Conservation (phyloP, 2,888 invertebrate genomes). For the Auanema sp. region DNA sequence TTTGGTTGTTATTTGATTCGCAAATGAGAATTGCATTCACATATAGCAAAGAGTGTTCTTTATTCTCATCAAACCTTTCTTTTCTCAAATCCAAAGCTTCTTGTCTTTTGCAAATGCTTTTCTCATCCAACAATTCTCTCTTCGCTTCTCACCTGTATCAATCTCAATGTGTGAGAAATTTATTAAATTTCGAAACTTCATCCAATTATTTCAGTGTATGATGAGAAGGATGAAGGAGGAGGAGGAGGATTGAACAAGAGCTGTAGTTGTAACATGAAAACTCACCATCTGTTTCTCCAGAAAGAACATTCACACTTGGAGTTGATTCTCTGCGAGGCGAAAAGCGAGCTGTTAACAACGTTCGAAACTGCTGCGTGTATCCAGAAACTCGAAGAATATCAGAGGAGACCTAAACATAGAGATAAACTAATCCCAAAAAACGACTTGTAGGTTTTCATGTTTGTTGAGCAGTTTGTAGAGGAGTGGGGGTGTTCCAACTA, state of each 20-base stretch:
- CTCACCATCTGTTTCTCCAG: constrained; percentile 26
- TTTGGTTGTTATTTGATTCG: no score
- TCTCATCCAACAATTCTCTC: background rate
- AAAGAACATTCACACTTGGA: constrained; percentile 32
- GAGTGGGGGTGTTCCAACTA: no score
- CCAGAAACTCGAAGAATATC: constrained; percentile 62
- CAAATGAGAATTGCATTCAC: no score
- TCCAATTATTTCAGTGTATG: constrained; percentile 3
- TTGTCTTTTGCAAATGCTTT: background rate
- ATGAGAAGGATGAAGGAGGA: background rate
- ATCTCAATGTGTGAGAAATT: background rate
- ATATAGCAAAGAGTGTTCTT: no score
- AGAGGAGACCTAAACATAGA: constrained; percentile 54
- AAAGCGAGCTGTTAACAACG: constrained; percentile 49
- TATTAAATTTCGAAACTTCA: background rate
- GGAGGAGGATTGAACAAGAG: background rate
- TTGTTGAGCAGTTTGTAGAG: no score
- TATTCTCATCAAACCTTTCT: no score
- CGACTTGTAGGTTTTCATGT: background rate
- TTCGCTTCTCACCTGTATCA: background rate
- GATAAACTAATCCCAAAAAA: background rate
- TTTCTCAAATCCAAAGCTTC: no score
- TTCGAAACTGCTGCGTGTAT: constrained; percentile 61
- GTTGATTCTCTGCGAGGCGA: constrained; percentile 46
- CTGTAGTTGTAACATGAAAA: background rate